Conservation (phyloP, 2,888 invertebrate species). For the Apamea crenata region DNA sequence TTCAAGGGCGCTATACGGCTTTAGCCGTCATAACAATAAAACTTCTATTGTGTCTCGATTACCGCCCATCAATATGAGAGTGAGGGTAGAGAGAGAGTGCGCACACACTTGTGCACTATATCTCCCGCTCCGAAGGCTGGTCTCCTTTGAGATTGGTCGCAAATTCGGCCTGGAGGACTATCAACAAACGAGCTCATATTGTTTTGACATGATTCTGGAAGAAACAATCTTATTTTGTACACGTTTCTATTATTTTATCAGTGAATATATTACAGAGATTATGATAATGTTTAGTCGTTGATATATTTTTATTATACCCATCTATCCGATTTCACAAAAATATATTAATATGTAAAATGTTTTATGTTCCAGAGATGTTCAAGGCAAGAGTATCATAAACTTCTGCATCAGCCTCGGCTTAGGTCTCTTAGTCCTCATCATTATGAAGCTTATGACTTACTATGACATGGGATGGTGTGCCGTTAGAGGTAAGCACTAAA, state of each 20-base stretch:
- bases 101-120: no score
- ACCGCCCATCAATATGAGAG: no score
- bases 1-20: no score
- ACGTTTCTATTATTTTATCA: background rate
- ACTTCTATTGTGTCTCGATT: no score
- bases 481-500: conserved; percentile 74
- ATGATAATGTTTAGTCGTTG: background rate
- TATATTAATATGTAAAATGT: background rate
- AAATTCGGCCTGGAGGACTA: no score
- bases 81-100: no score
- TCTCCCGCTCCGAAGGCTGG: no score
- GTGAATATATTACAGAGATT: background rate
- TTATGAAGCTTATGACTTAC: conserved; percentile 78
- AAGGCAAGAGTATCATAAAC: conserved; percentile 84
- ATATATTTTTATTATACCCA: background rate
- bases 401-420: conserved; percentile 79
- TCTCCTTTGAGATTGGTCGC: no score
- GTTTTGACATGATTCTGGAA: background rate
- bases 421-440: conserved; percentile 76
- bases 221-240: background rate
- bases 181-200: no score
- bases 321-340: background rate
- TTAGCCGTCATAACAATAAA: no score
- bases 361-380: conserved; percentile 80
- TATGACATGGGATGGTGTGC: conserved; percentile 80